Percentiles rank a stretch among this genome's conserved stretches.
These are phyloP conservation scores for Potamilus streckersoni DNA, from an alignment of 1,140 invertebrate genomes.

Conservation along the genomic window DNA sequence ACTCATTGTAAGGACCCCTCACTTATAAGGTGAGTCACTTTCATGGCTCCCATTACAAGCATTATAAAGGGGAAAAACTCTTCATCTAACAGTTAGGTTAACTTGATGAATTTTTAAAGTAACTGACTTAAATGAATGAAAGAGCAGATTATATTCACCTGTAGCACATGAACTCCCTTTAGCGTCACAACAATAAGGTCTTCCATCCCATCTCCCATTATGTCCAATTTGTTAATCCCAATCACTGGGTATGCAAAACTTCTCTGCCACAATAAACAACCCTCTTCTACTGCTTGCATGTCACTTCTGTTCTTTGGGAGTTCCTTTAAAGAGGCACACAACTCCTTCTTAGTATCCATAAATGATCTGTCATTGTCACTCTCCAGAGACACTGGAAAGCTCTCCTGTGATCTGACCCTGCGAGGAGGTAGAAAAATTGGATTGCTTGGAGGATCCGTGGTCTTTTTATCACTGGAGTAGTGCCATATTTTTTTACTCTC, in stretches of 20 bases:
- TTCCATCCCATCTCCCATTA: constrained; percentile 79
- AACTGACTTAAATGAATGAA: background rate
- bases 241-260: constrained; percentile 76
- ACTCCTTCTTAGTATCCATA: constrained; percentile 16
- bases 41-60: too few relatives aligned
- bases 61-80: background rate
- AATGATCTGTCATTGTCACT: constrained; percentile 1
- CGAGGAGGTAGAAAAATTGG: background rate
- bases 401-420: constrained; percentile 5
- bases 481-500: constrained; percentile 9
- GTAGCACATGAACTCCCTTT: constrained; percentile 78
- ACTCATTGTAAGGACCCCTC: too few relatives aligned
- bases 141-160: constrained; percentile 66
- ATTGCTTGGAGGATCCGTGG: background rate
- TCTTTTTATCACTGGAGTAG: constrained; percentile 14
- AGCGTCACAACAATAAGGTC: constrained; percentile 78
- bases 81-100: background rate
- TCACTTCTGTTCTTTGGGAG: background rate
- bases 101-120: background rate
- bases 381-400: background rate
- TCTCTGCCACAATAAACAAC: constrained; percentile 56
- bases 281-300: background rate
- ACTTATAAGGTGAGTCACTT: too few relatives aligned
- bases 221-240: constrained; percentile 75
- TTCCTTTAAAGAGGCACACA: background rate